Conservation (phyloP, 2,888 invertebrate species). For the Dermolepida albohirtum region DNA sequence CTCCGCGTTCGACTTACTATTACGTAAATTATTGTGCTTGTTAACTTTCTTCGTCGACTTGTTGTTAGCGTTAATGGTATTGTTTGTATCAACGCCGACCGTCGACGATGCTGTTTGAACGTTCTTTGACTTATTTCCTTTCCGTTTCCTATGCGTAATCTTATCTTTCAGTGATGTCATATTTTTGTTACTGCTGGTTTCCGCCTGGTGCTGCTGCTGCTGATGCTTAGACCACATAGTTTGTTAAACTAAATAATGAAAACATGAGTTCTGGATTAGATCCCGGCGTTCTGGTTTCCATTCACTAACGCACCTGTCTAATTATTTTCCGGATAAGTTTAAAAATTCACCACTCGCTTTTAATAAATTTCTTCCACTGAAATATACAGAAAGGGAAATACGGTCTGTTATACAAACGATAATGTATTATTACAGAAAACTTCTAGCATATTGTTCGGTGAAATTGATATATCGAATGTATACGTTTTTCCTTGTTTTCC, state of each 20-base stretch:
- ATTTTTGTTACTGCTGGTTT: slow-evolving; percentile 55
- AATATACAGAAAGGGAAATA: too few species aligned
- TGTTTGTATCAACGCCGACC: slow-evolving; percentile 47
- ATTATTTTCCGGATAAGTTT: background rate
- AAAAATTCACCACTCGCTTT: too few species aligned
- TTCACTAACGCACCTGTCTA: slow-evolving; percentile 2
- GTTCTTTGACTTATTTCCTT: slow-evolving; percentile 56
- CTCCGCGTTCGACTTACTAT: slow-evolving; percentile 20
- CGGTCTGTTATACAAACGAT: too few species aligned
- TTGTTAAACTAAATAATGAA: slow-evolving; percentile 38
- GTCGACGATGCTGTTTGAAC: slow-evolving; percentile 32
- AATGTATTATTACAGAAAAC: too few species aligned
- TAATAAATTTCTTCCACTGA: too few species aligned
- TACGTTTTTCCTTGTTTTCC: too few species aligned
- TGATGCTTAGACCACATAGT: slow-evolving; percentile 62
- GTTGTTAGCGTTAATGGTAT: slow-evolving; percentile 45
- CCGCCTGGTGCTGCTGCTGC: slow-evolving; percentile 54
- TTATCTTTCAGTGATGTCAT: slow-evolving; percentile 64
- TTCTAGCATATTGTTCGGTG: too few species aligned
- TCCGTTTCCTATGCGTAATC: slow-evolving; percentile 63
- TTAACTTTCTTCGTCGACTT: slow-evolving; percentile 39
- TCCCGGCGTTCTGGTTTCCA: background rate
- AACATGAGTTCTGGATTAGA: slow-evolving; percentile 31
- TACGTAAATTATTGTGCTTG: slow-evolving; percentile 25
- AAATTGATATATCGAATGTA: too few species aligned